Conservation (phyloP, 2,888 invertebrate species). For the Leptopilina syphax region DNA sequence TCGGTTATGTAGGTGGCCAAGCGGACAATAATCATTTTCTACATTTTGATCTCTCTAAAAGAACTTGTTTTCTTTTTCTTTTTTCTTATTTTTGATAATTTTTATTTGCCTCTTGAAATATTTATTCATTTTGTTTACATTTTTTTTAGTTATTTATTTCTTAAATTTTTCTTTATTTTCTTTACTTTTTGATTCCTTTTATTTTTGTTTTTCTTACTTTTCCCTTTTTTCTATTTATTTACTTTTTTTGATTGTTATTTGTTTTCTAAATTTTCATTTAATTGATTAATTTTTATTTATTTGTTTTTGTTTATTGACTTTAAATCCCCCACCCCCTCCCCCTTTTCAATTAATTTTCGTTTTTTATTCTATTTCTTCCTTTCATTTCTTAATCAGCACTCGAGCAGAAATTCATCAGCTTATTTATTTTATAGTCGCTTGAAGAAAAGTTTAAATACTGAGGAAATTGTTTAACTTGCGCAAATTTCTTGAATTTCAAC, state of each 20-base stretch:
- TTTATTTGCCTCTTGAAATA: no score
- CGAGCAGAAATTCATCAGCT: slow-evolving; percentile 1
- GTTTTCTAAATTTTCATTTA: neutral
- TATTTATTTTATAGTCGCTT: slow-evolving; percentile 2
- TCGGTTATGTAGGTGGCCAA: neutral
- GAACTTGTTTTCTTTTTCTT: neutral
- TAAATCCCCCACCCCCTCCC: no score
- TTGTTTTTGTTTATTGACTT: neutral
- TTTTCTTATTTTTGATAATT: no score
- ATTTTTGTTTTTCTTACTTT: no score
- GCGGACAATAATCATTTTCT: neutral
- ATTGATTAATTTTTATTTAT: neutral
- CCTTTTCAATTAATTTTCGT: neutral
- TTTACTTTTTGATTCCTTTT: no score
- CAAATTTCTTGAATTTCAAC: neutral
- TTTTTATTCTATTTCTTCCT: neutral
- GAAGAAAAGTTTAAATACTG: neutral
- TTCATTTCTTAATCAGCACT: neutral
- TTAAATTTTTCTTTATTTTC: no score
- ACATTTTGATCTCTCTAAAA: neutral
- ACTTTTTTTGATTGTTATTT: no score
- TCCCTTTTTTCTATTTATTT: no score
- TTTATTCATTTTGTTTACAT: neutral
- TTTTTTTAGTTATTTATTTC: no score
- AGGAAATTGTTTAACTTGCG: neutral